Conservation (phyloP, 2,888 invertebrate species). For the Thysanoteuthis rhombus region DNA sequence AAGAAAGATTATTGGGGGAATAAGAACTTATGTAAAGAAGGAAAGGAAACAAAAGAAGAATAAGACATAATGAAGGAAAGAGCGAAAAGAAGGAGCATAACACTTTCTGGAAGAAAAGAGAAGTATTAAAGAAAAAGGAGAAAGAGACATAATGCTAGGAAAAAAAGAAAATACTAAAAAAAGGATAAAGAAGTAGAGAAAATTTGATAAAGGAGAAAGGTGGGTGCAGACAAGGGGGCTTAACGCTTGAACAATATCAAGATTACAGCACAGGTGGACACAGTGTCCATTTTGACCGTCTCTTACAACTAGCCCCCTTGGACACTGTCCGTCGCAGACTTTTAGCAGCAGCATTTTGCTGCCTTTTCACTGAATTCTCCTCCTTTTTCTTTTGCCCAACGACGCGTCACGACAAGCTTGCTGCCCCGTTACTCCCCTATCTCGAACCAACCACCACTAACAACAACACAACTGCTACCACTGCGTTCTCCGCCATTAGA, state of each 20-base stretch:
- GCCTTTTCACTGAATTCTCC: neutral
- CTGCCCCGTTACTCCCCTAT: neutral
- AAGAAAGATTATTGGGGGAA: neutral
- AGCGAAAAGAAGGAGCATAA: neutral
- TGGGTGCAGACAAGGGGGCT: neutral
- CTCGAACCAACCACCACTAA: neutral
- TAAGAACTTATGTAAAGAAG: neutral
- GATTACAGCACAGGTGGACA: neutral
- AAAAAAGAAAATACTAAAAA: neutral
- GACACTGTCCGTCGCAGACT: conserved; percentile 12
- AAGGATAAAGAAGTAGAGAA: too few relatives aligned
- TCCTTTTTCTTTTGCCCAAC: neutral
- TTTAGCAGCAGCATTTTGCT: neutral
- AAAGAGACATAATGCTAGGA: neutral
- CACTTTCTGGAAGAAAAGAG: neutral
- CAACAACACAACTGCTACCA: neutral
- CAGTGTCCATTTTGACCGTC: neutral
- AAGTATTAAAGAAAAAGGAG: too few relatives aligned
- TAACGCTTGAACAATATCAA: neutral
- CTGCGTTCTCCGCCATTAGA: neutral
- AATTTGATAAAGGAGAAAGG: neutral
- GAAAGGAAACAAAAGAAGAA: neutral
- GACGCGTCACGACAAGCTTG: too few relatives aligned
- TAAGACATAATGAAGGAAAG: neutral
- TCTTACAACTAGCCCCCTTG: neutral